Base-by-base conservation (phyloP, 2,113 vertebrate genomes). In the Eurypyga helias region DNA sequence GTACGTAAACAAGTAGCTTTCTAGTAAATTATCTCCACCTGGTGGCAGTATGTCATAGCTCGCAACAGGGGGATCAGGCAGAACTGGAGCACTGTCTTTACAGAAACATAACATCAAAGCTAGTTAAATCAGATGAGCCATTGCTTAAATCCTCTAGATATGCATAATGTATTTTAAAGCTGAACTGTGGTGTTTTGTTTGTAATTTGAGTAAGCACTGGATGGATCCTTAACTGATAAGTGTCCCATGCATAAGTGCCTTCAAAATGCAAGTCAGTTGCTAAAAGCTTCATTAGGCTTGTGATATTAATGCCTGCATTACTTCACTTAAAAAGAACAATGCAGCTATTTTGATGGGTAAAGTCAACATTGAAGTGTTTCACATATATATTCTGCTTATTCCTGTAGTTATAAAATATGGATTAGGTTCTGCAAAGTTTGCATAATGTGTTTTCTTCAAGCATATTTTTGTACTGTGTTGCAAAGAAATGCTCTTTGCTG, bases 31-130 rank as follows among this genome's bases (percentile, higher is more conserved):
- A 76, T 93, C 90, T 97, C 95, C 97, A 89, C 94, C 97, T 96
- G 96, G 96, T 97, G 96, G 97, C 97, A 96, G 94, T 93, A 84
- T 92, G 83, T 97, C 83, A 92, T 95, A 96, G 57, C 96, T 62
- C 67, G 83, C 92, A 93, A 65, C 14, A 12, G n/a, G 87, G n/a
- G 25, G 84, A 67, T n/a, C n/a, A 84, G 77, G 52, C 46, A 64
- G 55, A 89, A 82, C 34, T 52, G 15, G 29, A 76, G 33, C 23
- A 31, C 31, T 51, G 38, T 7, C n/a, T 51, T 77, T 84, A 45
- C 29, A 64, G 51, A 73, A 83, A 67, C 34, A 31, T 23, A 80
- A 52, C 61, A 81, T 67, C 51, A 87, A 87, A 82, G 55, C 43
- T 90, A 36, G 62, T 92, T 89, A 67, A 88, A 91, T 93, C 62